Percentiles rank a stretch among this genome's conserved stretches.
Conservation (phyloP, 2,888 invertebrate genomes). For the Colletes collaris region DNA sequence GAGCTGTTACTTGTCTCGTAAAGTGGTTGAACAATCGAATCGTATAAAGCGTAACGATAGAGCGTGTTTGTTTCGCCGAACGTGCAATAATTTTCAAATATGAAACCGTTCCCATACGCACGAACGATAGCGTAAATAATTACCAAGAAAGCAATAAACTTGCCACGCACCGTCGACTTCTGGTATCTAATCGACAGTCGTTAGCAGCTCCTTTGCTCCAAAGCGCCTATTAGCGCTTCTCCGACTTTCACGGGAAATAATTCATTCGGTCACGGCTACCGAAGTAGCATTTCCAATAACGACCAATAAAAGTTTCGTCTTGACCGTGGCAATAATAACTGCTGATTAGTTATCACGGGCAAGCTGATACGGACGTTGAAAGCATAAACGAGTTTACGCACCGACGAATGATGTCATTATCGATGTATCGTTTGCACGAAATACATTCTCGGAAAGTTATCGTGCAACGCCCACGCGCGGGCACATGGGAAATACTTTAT, state of each 20-base stretch:
- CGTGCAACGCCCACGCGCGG: not conserved
- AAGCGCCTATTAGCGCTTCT: conserved; percentile 10
- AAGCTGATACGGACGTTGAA: conserved; percentile 15
- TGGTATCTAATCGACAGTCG: conserved; percentile 21
- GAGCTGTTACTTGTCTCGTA: too few species aligned
- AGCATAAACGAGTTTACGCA: conserved; percentile 31
- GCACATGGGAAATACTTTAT: too few species aligned
- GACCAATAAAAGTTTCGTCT: conserved; percentile 30
- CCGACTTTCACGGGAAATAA: conserved; percentile 11
- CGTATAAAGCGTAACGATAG: too few species aligned
- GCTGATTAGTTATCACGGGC: conserved; percentile 17
- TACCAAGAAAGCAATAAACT: too few species aligned
- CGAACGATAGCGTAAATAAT: too few species aligned
- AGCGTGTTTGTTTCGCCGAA: too few species aligned
- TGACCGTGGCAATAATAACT: conserved; percentile 30
- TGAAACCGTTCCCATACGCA: too few species aligned
- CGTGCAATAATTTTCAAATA: too few species aligned
- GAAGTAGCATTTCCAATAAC: not conserved
- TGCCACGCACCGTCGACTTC: conserved; percentile 6
- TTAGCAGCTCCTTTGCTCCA: conserved; percentile 13
- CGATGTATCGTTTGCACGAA: conserved; percentile 21
- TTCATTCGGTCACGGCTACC: not conserved
- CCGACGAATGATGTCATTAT: conserved; percentile 13
- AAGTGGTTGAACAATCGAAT: too few species aligned
- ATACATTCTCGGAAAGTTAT: conserved; percentile 19